Evolutionary conservation across 2,113 vertebrate species (phyloP), one percentile per base, ranked within the genome.

Genomic region (Bolborhynchus lineola): DNA sequence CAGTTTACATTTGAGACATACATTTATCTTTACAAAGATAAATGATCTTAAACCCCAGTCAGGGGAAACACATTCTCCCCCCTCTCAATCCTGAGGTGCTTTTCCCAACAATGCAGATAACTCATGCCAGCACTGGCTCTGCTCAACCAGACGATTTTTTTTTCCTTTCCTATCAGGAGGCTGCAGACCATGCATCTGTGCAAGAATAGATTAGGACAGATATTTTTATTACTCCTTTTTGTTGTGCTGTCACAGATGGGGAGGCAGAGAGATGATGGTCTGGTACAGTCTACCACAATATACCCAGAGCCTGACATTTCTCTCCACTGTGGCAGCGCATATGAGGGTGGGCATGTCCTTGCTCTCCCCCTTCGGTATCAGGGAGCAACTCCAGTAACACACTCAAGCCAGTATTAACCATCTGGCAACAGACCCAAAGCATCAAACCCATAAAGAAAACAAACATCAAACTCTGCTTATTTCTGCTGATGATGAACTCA

Each of bases 331-430:
- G 55, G 84, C 17, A 74, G 72, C 5, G 7, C 6, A 3, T 3
- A 9, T 15, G 65, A 82, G 16, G 33, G 44, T 62, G 28, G 16
- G 29, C 18, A 47, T 17, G 16, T 88, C 42, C 63, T 67, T 4
- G 0, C 11, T 11, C 31, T 63, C 13, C 8, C 41, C 7, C 6
- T 79, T 82, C 49, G 7, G 0, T 14, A 77, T 4, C 1, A 1
- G 33, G 75, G 42, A 80, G 31, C 50, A 88, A 79, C 46, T 77
- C 79, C 53, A 76, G n/a, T 44, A 76, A 86, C 28, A 44, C 35
- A 37, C 35, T 77, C 18, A 60, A 81, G 76, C 16, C 29, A 57
- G 23, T 19, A 78, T 25, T 92, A 95, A 71, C 10, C 9, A 59
- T 6, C 26, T 60, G 24, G 50, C 71, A 91, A 86, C 15, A 89